Evolutionary conservation across 2,113 vertebrate genomes (phyloP), one percentile per base, ranked within the genome.

Genomic region (Oreocharis arfaki): DNA sequence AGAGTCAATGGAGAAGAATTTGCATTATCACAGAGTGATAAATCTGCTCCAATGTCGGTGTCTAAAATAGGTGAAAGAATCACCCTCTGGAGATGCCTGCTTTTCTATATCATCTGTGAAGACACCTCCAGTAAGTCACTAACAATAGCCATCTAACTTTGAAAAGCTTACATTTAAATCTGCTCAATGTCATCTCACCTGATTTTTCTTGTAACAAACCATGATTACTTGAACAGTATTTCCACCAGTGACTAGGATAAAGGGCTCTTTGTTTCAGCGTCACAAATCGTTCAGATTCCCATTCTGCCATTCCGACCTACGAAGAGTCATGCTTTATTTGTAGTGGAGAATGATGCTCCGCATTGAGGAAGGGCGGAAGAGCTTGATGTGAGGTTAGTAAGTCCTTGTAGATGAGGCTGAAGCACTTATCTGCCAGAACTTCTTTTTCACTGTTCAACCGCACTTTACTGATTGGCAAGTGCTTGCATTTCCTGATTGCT

Each of bases 401-500:
- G 55, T 52, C 63, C 39, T 93, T 83, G 32, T 33, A 90, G 49
- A 93, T 68, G 16, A 78, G 13, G 13, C 22, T 81, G 69, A 90
- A 78, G 74, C 77, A 87, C 60, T 95, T 91, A 76, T 8, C 57
- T 91, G 65, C 5, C 63, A 91, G 16, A 87, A 93, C 27, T 64
- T 84, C 59, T 80, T 93, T 96, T 92, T 57, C 57, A 68, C 47
- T 78, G 52, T 78, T 90, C 49, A 7, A 27, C 73, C 6, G 7
- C 37, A 61, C 79, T 96, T 93, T 64, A 81, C 60, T 96, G 95
- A 97, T 96, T 95, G 95, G 46, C 49, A 96, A 94, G 87, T 52
- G 52, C 76, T 83, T 88, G n/a, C 56, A 63, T 93, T 93, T 92
- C 44, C 68, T 96, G 95, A 96, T 95, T 96, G 83, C 93, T 92